Base-by-base conservation (phyloP, 2,113 vertebrate species). In the Chloropsis cyanopogon region DNA sequence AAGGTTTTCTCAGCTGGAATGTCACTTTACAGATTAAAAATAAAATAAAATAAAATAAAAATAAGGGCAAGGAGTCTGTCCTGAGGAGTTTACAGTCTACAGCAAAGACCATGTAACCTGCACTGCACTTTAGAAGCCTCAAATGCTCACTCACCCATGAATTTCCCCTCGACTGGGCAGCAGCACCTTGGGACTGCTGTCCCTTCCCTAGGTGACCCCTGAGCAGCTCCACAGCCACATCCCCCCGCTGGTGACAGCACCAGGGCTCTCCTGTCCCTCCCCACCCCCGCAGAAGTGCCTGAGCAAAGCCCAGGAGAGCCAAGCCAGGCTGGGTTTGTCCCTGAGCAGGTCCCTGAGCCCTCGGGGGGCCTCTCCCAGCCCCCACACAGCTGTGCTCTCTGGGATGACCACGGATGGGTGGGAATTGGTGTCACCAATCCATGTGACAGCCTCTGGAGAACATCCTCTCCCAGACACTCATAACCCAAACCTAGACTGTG, bases 91-190 rank as follows among this genome's bases (percentile, higher is more conserved):
- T 93, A 93, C 83, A 93, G 80, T 92, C 92, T 91, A 86, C 92
- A 88, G 85, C 66, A 81, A 95, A 95, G 89, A 92, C 78, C 95
- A 89, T 20, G 83, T 82, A 96, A 97, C 97, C 97, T 97, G 96
- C 96, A 96, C 96, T 97, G 95, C 96, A 97, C 96, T 97, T 97
- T 96, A 97, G 87, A 96, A 93, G 80, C 90, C 86, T 92, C 92
- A 96, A 86, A 86, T 6, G 10, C 69, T 90, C 93, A 68, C 77
- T 78, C 56, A n/a, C 56, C 92, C 90, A 39, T 94, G 3, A 50
- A 61, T 73, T 84, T 16, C 25, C 86, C 78, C 82, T 87, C 21
- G 3, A 14, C 6, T 7, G 63, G 70, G 71, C 84, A 79, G 59
- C 88, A 94, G 82, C 53, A 53, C 78, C 82, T n/a, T 0, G 12